Conservation (phyloP, 2,888 invertebrate genomes). For the Nycteola revayana region DNA sequence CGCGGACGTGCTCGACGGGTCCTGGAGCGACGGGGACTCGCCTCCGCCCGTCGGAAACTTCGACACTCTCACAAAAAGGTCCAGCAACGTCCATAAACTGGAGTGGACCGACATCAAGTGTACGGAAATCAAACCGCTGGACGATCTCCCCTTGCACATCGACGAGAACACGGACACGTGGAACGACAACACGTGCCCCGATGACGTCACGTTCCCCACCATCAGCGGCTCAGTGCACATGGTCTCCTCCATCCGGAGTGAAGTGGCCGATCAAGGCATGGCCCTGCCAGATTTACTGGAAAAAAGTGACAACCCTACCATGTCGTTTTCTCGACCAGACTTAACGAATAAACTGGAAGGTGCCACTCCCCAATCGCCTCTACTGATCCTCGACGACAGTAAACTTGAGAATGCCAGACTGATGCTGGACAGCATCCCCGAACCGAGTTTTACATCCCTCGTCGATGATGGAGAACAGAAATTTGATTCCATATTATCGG, state of each 20-base stretch:
- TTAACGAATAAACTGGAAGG: constrained; percentile 59
- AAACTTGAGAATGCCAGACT: constrained; percentile 31
- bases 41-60: constrained; percentile 31
- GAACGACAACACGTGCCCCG: constrained; percentile 90
- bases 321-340: constrained; percentile 58
- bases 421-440: constrained; percentile 50
- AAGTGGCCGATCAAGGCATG: constrained; percentile 87
- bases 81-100: constrained; percentile 37
- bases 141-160: constrained; percentile 10
- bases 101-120: constrained; percentile 64
- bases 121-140: constrained; percentile 49
- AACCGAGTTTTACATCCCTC: constrained; percentile 61
- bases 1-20: constrained; percentile 66
- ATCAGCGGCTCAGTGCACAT: constrained; percentile 89
- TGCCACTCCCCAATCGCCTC: constrained; percentile 34
- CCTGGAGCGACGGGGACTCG: constrained; percentile 61
- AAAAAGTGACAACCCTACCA: constrained; percentile 51
- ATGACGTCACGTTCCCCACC: constrained; percentile 91
- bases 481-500: constrained; percentile 85
- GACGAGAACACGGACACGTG: constrained; percentile 84
- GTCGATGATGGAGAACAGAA: constrained; percentile 78
- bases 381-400: constrained; percentile 35
- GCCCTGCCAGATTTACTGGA: constrained; percentile 71
- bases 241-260: constrained; percentile 90
- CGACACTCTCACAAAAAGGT: constrained; percentile 41